phyloP scores from a whole-genome alignment of 2,888 invertebrate species.

The Scaptomyza caliginosa region DNA sequence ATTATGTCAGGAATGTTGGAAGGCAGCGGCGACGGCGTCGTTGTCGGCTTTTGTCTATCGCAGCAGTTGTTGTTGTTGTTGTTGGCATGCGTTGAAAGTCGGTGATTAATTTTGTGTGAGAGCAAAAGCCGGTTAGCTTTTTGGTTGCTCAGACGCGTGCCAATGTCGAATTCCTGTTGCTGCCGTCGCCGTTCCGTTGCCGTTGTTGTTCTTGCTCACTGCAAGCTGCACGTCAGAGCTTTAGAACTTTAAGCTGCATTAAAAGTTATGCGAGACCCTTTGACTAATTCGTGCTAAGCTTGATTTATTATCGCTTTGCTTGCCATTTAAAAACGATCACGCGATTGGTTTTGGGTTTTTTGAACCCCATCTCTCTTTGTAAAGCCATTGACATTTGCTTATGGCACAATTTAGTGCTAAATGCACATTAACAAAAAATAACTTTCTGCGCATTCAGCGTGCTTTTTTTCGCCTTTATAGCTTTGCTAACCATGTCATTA shows the following conservation, averaged over 20 bases:
- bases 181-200: background rate
- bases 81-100: slow-evolving; percentile 54
- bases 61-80: slow-evolving; percentile 29
- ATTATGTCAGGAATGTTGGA: slow-evolving; percentile 80
- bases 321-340: slow-evolving; percentile 50
- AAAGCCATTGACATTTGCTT: slow-evolving; percentile 63
- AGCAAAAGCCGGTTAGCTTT: slow-evolving; percentile 59
- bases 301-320: slow-evolving; percentile 34
- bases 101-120: slow-evolving; percentile 52
- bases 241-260: slow-evolving; percentile 12
- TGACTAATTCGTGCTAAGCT: slow-evolving; percentile 40
- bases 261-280: slow-evolving; percentile 1
- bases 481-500: slow-evolving; percentile 38
- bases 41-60: slow-evolving; percentile 32
- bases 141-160: slow-evolving; percentile 50
- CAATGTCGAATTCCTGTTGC: slow-evolving; percentile 38
- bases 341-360: slow-evolving; percentile 54
- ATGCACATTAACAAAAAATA: slow-evolving; percentile 32
- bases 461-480: slow-evolving; percentile 9
- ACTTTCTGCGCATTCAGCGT: slow-evolving; percentile 53
- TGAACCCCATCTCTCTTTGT: slow-evolving; percentile 45
- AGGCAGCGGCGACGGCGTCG: slow-evolving; percentile 21
- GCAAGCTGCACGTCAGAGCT: slow-evolving; percentile 10
- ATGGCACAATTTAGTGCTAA: slow-evolving; percentile 9
- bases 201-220: background rate